Base-by-base conservation (phyloP, 2,888 invertebrate species). In the Monoplex corrugatus region DNA sequence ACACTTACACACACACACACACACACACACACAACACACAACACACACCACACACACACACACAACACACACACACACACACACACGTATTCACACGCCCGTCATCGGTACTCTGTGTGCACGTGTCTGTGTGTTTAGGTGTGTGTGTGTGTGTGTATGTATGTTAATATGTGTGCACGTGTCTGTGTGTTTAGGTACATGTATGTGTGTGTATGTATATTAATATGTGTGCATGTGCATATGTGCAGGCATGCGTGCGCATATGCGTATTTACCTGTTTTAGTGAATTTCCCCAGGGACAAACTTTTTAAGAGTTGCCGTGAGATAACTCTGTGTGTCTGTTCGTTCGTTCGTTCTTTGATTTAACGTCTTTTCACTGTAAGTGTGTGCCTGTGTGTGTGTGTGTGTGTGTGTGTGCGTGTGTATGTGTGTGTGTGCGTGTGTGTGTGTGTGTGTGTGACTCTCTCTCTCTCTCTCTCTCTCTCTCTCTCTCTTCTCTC, bases 41-140 rank as follows among this genome's bases (percentile, higher is more conserved):
- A n/a, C 75, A 75, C 75, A 75, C 75, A 75, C 75, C n/a, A n/a
- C n/a, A n/a, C 68, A 68, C 68, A 68, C 68, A 68, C n/a, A 28
- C 68, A n/a, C 38, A 38, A n/a, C 75, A 75, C 75, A 75, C 75
- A 75, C 75, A 75, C 75, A 38, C 16, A 75, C 38, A 75, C 75
- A 38, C 10, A 75, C 75, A 75, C 75, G 35, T 19, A 6, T 35
- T 35, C 72, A 50, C 50, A 50, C 23, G 50, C 50, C 23, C 13
- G 50, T 19, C 50, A 13, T 19, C 16, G 50, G 13, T n/a, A n/a
- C n/a, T n/a, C n/a, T n/a, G n/a, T n/a, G n/a, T n/a, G n/a, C n/a
- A n/a, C n/a, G n/a, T n/a, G n/a, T n/a, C 23, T 16, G 63, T 23
- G 63, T 28, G 28, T 23, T 28, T 6, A 28, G 63, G 23, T 28